These are phyloP conservation scores for Xylota sylvarum DNA, from an alignment of 2,888 invertebrate species.

Conservation along the genomic window DNA sequence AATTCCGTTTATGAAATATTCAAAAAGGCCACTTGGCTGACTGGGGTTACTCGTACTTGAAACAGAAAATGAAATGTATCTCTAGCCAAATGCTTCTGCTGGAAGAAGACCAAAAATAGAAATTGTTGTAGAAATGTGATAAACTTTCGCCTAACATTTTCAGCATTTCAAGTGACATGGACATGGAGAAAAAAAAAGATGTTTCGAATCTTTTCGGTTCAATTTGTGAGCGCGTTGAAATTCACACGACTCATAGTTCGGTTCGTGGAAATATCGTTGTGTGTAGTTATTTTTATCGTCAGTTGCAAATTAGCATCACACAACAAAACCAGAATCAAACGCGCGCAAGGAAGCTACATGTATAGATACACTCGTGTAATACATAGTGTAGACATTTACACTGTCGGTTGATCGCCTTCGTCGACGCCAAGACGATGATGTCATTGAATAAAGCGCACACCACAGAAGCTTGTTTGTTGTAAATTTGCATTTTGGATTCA, in stretches of 20 bases:
- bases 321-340: conserved; percentile 27
- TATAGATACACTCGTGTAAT: not conserved
- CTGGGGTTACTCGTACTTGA: not conserved
- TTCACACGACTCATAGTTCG: conserved; percentile 34
- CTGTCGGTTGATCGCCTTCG: not conserved
- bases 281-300: conserved; percentile 57
- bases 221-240: conserved; percentile 32
- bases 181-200: conserved; percentile 17
- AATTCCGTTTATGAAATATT: conserved; percentile 41
- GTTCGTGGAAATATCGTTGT: conserved; percentile 45
- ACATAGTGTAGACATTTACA: conserved; percentile 31
- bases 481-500: conserved; percentile 36
- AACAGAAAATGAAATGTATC: conserved; percentile 23
- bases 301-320: conserved; percentile 54
- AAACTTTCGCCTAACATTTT: conserved; percentile 50
- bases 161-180: conserved; percentile 43
- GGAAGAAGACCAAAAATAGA: conserved; percentile 49
- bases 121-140: conserved; percentile 26
- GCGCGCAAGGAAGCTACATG: not conserved
- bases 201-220: conserved; percentile 28
- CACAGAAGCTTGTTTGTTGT: conserved; percentile 31
- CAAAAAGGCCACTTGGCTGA: conserved; percentile 43
- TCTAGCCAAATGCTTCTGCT: conserved; percentile 1
- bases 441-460: conserved; percentile 36
- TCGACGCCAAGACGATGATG: conserved; percentile 49